phyloP scores from a whole-genome alignment of 2,888 invertebrate genomes.

The Psylliodes chrysocephalus region DNA sequence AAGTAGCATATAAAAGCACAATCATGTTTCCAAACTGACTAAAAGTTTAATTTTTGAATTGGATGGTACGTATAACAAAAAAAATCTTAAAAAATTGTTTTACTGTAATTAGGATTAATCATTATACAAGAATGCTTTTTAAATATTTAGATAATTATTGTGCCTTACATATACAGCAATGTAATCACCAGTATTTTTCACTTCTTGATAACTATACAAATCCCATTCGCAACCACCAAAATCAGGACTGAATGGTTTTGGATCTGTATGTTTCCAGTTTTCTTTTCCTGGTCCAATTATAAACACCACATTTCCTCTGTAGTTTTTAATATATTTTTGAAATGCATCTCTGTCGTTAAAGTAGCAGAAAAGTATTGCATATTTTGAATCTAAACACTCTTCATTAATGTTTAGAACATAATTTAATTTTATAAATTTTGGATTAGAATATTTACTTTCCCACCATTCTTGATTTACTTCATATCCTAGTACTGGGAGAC shows the following conservation, averaged over 20 bases:
- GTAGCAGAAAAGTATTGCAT: constrained; percentile 81
- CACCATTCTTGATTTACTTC: constrained; percentile 87
- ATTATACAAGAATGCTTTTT: background rate
- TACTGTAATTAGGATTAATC: background rate
- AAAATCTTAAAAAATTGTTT: background rate
- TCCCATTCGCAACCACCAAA: constrained; percentile 68
- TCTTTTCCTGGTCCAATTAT: constrained; percentile 78
- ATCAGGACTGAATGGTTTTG: constrained; percentile 73
- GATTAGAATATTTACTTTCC: constrained; percentile 79
- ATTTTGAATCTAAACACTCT: constrained; percentile 55
- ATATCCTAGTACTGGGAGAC: constrained; percentile 70
- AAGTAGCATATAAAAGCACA: too few species aligned
- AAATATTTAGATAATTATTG: background rate
- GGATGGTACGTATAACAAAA: background rate
- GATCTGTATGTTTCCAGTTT: constrained; percentile 75
- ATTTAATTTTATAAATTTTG: constrained; percentile 74
- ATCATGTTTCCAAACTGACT: too few species aligned
- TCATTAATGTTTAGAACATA: constrained; percentile 61
- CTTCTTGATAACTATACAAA: constrained; percentile 68
- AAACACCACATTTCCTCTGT: constrained; percentile 73
- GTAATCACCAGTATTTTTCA: constrained; percentile 72
- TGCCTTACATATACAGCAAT: constrained; percentile 70
- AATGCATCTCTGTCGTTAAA: constrained; percentile 81
- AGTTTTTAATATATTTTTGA: constrained; percentile 72
- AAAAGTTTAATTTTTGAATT: too few species aligned